A percentile compares a stretch with the other conserved stretches of the same genome.
Evolutionary conservation across 2,113 vertebrate species (phyloP).

Genomic region (Chaetorhynchus papuensis): DNA sequence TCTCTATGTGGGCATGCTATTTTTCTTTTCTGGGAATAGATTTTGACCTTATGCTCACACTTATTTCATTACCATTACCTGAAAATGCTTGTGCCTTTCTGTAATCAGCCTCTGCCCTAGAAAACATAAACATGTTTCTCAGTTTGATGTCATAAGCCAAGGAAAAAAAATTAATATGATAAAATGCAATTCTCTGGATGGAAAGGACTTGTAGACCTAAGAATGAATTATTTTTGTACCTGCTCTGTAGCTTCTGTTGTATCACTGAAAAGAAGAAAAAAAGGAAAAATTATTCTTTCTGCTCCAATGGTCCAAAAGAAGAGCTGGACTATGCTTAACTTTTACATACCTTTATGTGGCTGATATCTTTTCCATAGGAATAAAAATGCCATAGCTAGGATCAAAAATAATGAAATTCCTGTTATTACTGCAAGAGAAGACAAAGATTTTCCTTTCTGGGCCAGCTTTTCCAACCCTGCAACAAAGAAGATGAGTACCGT

Average conservation of each 20-base stretch:
- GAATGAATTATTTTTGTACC: constrained; percentile 61
- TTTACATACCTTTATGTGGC: constrained; percentile 73
- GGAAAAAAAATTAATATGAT: background rate
- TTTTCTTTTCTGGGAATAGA: background rate
- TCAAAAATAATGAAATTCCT: constrained; percentile 77
- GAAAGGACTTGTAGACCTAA: background rate
- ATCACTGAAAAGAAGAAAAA: constrained; percentile 65
- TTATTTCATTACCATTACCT: constrained; percentile 65
- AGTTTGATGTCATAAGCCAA: background rate
- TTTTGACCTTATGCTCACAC: background rate
- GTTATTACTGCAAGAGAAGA: constrained; percentile 77
- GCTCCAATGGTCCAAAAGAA: background rate
- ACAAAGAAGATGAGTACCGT: constrained; percentile 20
- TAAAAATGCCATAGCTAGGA: constrained; percentile 68
- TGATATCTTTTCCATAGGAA: constrained; percentile 77
- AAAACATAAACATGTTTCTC: constrained; percentile 33
- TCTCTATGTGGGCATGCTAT: background rate
- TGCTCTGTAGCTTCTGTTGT: constrained; percentile 65
- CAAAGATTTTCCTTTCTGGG: constrained; percentile 73
- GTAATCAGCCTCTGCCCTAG: constrained; percentile 73
- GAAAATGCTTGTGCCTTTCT: constrained; percentile 72
- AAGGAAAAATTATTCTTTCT: background rate
- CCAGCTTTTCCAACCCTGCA: constrained; percentile 72
- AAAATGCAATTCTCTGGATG: background rate
- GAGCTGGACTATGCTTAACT: background rate